phyloP scores from a whole-genome alignment of 2,888 invertebrate species.

The Allophyes oxyacanthae region DNA sequence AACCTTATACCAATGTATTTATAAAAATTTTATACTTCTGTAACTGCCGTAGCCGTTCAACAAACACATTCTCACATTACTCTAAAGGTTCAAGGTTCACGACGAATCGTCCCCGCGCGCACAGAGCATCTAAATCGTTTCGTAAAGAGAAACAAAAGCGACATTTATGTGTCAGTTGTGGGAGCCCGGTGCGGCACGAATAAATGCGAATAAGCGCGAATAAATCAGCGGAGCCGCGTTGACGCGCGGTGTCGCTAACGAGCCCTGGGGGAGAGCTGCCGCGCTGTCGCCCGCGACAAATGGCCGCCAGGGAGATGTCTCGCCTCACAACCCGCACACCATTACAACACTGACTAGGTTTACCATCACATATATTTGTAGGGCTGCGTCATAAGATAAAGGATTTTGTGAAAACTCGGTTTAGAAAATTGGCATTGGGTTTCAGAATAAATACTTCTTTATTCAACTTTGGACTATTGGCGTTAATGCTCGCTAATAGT shows the following conservation, averaged over 20 bases:
- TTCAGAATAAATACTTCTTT: no score
- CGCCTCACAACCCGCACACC: slow-evolving; percentile 52
- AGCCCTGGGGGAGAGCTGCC: slow-evolving; percentile 72
- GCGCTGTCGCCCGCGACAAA: slow-evolving; percentile 75
- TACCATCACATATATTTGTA: slow-evolving; percentile 37
- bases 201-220: slow-evolving; percentile 60
- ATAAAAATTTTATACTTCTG: no score
- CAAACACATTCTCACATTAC: slow-evolving; percentile 10
- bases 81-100: slow-evolving; percentile 34
- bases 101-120: slow-evolving; percentile 49
- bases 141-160: slow-evolving; percentile 86
- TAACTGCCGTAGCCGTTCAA: no score
- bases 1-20: no score
- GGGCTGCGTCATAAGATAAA: not conserved
- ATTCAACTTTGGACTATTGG: no score
- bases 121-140: slow-evolving; percentile 69
- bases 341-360: slow-evolving; percentile 48
- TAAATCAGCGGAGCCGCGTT: slow-evolving; percentile 78
- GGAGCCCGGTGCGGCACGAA: slow-evolving; percentile 63
- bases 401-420: no score
- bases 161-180: slow-evolving; percentile 87
- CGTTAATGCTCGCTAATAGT: no score
- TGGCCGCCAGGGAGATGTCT: slow-evolving; percentile 76
- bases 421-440: no score
- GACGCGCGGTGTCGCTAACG: slow-evolving; percentile 77